A percentile compares a stretch with the other conserved stretches of the same genome.
phyloP scores from a whole-genome alignment of 1,140 invertebrate species.

The Drosophila burlai region DNA sequence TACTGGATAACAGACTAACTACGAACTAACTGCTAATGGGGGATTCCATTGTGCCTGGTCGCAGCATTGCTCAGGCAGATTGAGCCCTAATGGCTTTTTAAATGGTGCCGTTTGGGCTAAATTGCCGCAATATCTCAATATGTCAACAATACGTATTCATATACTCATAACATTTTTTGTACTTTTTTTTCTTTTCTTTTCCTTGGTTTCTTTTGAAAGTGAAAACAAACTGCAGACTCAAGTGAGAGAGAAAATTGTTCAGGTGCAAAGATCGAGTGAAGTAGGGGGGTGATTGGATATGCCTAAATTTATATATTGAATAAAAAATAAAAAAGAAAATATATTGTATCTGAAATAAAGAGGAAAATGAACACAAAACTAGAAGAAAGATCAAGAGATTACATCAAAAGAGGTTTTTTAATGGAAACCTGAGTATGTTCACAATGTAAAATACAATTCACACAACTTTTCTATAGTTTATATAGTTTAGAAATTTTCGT shows the following conservation, averaged over 20 bases:
- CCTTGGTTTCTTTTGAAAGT: slow-evolving; percentile 27
- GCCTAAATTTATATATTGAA: slow-evolving; percentile 13
- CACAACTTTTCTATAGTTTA: no score
- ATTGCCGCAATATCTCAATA: slow-evolving; percentile 51
- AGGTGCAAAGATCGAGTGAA: slow-evolving; percentile 61
- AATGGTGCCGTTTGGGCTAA: slow-evolving; percentile 50
- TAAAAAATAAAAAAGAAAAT: slow-evolving; percentile 17
- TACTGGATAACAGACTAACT: slow-evolving; percentile 11
- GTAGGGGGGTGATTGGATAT: slow-evolving; percentile 44
- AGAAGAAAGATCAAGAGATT: slow-evolving; percentile 8
- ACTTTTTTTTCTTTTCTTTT: slow-evolving; percentile 2
- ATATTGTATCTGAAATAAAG: slow-evolving; percentile 17
- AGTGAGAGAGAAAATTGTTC: slow-evolving; percentile 66
- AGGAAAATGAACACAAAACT: slow-evolving; percentile 14
- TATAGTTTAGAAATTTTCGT: no score
- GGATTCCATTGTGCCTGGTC: slow-evolving; percentile 27
- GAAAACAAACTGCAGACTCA: slow-evolving; percentile 23
- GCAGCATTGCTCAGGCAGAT: slow-evolving; percentile 24
- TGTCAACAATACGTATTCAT: slow-evolving; percentile 44
- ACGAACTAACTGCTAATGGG: slow-evolving; percentile 29
- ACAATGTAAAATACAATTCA: no score
- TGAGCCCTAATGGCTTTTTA: slow-evolving; percentile 53
- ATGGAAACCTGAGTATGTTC: no score
- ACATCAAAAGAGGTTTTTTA: not conserved
- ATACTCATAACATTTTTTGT: slow-evolving; percentile 11